Evolutionary conservation across 2,797 vertebrate genomes (phyloP).

Genomic region (Threskiornis aethiopicus): DNA sequence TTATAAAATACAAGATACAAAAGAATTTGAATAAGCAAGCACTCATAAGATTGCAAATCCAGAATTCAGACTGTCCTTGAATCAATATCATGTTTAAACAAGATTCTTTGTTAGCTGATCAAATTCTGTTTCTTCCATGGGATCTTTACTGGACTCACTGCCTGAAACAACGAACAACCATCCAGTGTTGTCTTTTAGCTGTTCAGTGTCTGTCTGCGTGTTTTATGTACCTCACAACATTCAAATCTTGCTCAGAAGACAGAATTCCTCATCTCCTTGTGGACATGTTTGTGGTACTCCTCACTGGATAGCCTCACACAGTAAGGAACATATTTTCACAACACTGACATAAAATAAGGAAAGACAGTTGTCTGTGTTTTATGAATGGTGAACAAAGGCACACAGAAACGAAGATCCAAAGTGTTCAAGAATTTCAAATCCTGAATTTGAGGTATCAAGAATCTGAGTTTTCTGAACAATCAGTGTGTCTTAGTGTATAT

Average conservation of each 20-base stretch:
- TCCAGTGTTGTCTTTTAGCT: neutral
- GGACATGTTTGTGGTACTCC: neutral
- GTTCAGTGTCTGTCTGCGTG: accelerated
- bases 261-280: neutral
- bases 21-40: neutral
- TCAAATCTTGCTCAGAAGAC: neutral
- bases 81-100: neutral
- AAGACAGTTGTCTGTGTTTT: neutral
- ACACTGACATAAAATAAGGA: neutral
- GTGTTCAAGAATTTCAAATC: neutral
- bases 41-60: neutral
- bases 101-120: neutral
- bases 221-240: neutral
- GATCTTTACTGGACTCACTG: neutral
- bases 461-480: neutral
- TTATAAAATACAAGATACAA: neutral
- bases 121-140: neutral
- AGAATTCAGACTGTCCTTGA: neutral
- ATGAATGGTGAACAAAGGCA: neutral
- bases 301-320: neutral
- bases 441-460: neutral
- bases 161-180: neutral
- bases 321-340: neutral
- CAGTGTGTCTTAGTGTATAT: neutral
- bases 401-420: neutral